These are phyloP conservation scores for Dicaeum eximium DNA, from an alignment of 2,113 vertebrate species.

Conservation along the genomic window DNA sequence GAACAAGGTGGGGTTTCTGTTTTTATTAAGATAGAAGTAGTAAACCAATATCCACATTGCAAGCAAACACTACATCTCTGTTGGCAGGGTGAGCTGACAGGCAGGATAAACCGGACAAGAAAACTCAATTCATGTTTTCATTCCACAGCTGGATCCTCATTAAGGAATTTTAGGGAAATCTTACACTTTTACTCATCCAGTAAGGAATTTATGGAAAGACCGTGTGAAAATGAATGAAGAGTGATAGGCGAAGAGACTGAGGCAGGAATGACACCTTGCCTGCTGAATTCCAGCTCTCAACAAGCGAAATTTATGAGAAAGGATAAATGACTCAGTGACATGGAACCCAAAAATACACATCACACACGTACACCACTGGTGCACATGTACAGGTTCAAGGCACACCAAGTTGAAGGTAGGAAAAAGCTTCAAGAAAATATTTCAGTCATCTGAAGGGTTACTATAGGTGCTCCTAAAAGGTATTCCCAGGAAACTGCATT, in stretches of 20 bases:
- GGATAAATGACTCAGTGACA: background rate
- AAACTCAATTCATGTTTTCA: background rate
- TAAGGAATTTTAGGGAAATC: background rate
- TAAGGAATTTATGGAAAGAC: background rate
- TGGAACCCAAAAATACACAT: background rate
- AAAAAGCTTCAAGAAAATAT: background rate
- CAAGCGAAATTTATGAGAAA: background rate
- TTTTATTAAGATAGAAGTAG: background rate
- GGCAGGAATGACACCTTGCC: background rate
- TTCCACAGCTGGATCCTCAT: background rate
- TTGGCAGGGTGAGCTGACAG: background rate
- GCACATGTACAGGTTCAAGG: background rate
- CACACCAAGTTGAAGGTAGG: accelerated
- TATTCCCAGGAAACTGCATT: background rate
- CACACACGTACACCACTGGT: accelerated
- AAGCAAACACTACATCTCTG: background rate
- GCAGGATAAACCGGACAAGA: background rate
- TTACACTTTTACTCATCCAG: background rate
- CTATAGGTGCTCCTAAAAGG: background rate
- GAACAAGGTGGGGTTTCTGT: background rate
- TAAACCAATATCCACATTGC: background rate
- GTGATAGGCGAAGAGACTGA: background rate
- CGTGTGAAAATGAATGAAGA: background rate
- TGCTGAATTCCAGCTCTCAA: background rate
- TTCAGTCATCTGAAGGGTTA: background rate